Evolutionary conservation across 2,888 invertebrate species (phyloP).

Genomic region (Tholera decimalis): DNA sequence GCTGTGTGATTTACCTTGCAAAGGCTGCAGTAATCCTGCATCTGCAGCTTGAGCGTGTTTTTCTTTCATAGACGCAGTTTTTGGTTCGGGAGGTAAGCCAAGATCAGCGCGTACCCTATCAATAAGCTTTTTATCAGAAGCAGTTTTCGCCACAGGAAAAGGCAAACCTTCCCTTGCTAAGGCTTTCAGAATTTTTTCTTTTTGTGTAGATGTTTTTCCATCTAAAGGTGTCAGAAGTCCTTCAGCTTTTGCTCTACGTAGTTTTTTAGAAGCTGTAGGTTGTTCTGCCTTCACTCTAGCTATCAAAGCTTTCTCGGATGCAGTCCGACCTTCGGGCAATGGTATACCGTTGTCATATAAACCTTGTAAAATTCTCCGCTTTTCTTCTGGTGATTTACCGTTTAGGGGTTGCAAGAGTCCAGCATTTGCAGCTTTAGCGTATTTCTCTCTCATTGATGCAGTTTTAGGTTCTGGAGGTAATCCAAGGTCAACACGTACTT

Average conservation of each 20-base stretch:
- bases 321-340: constrained; percentile 3
- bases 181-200: background rate
- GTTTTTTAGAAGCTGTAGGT: background rate
- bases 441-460: background rate
- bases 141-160: background rate
- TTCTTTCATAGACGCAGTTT: background rate
- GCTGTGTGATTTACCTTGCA: background rate
- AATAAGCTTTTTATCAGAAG: background rate
- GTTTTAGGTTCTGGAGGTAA: constrained; percentile 8
- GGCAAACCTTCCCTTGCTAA: constrained; percentile 1
- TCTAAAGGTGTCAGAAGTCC: constrained; percentile 4
- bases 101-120: background rate
- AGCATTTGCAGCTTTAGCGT: background rate
- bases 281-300: background rate
- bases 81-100: constrained; percentile 4
- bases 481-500: background rate
- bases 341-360: constrained; percentile 1
- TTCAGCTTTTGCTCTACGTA: background rate
- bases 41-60: constrained; percentile 3
- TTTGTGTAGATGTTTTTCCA: background rate
- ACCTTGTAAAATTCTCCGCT: background rate
- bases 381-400: background rate
- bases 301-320: background rate
- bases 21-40: background rate
- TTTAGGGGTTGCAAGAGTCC: background rate